phyloP scores from a whole-genome alignment of 1,140 invertebrate species.

The Brachionus paranguensis region DNA sequence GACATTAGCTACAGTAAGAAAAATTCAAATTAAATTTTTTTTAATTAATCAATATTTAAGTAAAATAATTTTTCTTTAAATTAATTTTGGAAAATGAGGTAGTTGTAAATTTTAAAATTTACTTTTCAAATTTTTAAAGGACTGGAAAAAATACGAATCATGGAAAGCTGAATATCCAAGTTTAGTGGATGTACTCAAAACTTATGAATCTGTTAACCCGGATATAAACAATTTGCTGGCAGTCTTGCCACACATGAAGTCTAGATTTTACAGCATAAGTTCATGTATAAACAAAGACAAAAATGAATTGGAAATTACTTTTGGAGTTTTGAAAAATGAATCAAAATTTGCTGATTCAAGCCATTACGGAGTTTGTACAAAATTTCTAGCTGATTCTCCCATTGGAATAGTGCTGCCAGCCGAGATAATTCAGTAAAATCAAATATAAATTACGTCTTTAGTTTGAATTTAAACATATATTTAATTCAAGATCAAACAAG shows the following conservation, averaged over 20 bases:
- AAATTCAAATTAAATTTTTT: too few species aligned
- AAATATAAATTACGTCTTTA: too few species aligned
- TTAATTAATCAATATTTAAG: too few species aligned
- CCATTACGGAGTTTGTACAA: constrained; percentile 87
- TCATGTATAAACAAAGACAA: constrained; percentile 67
- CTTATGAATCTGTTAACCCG: constrained; percentile 83
- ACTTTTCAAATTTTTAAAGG: background rate
- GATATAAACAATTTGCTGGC: constrained; percentile 71
- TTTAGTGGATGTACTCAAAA: constrained; percentile 89
- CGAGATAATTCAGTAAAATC: constrained; percentile 69
- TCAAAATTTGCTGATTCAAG: constrained; percentile 64
- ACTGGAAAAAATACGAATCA: constrained; percentile 64
- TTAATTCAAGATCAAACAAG: constrained; percentile 43
- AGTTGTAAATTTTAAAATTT: too few species aligned
- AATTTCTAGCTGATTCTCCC: constrained; percentile 63
- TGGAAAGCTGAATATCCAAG: constrained; percentile 86
- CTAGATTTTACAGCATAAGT: constrained; percentile 88
- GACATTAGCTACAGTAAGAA: constrained; percentile 54
- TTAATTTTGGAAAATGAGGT: too few species aligned
- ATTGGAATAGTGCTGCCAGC: constrained; percentile 60
- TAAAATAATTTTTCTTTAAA: too few species aligned
- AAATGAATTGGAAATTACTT: constrained; percentile 75
- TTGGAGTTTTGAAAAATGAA: constrained; percentile 79
- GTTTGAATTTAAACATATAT: constrained; percentile 42
- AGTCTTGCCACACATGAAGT: constrained; percentile 76